Conservation (phyloP, 2,888 invertebrate species). For the Atherix ibis region DNA sequence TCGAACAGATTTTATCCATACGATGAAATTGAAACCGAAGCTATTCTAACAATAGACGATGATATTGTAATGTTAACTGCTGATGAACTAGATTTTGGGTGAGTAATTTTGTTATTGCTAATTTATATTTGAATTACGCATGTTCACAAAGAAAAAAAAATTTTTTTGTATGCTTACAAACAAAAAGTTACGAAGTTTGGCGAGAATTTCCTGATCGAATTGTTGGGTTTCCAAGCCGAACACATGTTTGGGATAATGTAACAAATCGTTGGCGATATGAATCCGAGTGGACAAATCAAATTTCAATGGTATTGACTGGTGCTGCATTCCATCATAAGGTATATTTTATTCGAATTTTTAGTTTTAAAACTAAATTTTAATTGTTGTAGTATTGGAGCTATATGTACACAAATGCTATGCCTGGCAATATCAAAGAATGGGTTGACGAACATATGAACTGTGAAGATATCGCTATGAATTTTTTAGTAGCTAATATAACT, state of each 20-base stretch:
- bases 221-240: constrained; percentile 89
- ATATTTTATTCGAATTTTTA: constrained; percentile 8
- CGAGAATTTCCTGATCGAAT: constrained; percentile 91
- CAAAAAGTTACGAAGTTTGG: constrained; percentile 82
- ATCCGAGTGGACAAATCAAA: constrained; percentile 93
- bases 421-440: constrained; percentile 68
- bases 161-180: constrained; percentile 1
- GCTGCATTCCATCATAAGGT: constrained; percentile 94
- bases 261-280: constrained; percentile 83
- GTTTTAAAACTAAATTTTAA: neutral
- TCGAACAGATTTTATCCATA: constrained; percentile 95
- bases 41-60: constrained; percentile 87
- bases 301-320: constrained; percentile 91
- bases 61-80: constrained; percentile 91
- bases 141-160: neutral
- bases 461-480: constrained; percentile 97
- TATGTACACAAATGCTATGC: constrained; percentile 81
- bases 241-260: constrained; percentile 84
- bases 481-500: constrained; percentile 82
- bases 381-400: constrained; percentile 67
- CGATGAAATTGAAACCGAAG: constrained; percentile 92
- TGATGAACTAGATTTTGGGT: constrained; percentile 93
- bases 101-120: no score
- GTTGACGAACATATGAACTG: constrained; percentile 95
- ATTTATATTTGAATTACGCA: no score